A percentile compares a stretch with the other conserved stretches of the same genome.
phyloP scores from a whole-genome alignment of 2,888 invertebrate species.

The Nymphalis c-album region DNA sequence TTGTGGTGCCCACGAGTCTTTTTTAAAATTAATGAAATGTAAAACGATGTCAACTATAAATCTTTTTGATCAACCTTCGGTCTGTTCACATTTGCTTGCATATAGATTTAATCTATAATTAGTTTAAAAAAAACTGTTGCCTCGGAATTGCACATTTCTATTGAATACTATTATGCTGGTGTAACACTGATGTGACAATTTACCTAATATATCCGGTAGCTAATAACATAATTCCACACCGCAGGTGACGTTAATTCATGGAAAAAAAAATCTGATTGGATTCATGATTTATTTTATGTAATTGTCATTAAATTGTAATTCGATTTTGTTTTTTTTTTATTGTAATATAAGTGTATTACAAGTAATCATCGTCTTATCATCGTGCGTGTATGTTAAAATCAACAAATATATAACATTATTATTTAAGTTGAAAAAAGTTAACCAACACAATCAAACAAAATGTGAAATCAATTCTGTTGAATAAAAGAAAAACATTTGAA shows the following conservation, averaged over 20 bases:
- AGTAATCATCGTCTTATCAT: too few relatives aligned
- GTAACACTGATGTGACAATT: conserved; percentile 22
- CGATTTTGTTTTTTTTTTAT: not conserved
- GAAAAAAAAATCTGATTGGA: conserved; percentile 16
- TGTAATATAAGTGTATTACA: too few relatives aligned
- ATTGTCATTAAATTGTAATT: not conserved
- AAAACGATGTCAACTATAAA: not conserved
- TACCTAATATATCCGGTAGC: conserved; percentile 20
- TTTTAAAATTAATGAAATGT: not conserved
- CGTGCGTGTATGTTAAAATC: too few relatives aligned
- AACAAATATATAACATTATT: too few relatives aligned
- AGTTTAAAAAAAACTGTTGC: conserved; percentile 56
- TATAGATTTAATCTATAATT: conserved; percentile 50
- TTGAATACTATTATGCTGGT: conserved; percentile 22
- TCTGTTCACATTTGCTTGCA: not conserved
- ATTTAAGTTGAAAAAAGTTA: too few relatives aligned
- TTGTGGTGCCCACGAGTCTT: too few relatives aligned
- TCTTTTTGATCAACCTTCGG: not conserved
- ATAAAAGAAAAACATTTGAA: too few relatives aligned
- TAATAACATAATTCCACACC: conserved; percentile 16
- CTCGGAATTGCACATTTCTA: conserved; percentile 54
- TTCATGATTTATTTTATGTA: not conserved
- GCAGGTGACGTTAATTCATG: not conserved
- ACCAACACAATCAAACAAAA: too few relatives aligned
- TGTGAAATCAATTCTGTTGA: too few relatives aligned